Conservation (phyloP, 2,797 vertebrate species). For the Melanotaenia boesemani region DNA sequence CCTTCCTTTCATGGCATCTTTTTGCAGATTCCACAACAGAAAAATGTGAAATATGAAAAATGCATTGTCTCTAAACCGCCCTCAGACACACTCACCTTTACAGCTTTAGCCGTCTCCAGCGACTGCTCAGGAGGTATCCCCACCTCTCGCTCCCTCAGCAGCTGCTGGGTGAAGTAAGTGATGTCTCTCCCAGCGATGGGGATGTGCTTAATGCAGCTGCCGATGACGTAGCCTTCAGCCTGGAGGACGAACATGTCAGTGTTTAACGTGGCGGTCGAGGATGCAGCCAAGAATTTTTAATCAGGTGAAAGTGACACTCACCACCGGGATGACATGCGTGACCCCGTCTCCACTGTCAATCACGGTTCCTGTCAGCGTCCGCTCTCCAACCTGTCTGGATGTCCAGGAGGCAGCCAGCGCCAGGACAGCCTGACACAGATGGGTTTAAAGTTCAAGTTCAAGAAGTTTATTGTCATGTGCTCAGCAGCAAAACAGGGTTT, state of each 20-base stretch:
- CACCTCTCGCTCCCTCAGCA: constrained; percentile 95
- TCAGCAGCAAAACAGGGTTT: no score
- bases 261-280: neutral
- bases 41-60: neutral
- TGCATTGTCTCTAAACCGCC: neutral
- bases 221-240: constrained; percentile 98
- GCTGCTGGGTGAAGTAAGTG: constrained; percentile 97
- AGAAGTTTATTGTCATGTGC: no score
- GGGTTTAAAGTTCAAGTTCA: no score
- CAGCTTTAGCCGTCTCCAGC: constrained; percentile 96
- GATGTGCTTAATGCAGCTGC: constrained; percentile 99
- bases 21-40: neutral
- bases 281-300: neutral
- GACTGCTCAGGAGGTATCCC: constrained; percentile 97
- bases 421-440: constrained; percentile 85
- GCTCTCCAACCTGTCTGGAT: constrained; percentile 94
- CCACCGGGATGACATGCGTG: constrained; percentile 97
- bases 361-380: constrained; percentile 94
- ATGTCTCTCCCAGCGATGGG: constrained; percentile 98
- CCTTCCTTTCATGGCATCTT: neutral
- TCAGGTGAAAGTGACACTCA: constrained; percentile 60
- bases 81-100: constrained; percentile 86
- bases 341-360: constrained; percentile 98
- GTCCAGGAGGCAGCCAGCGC: constrained; percentile 98
- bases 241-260: constrained; percentile 41